Evolutionary conservation across 2,888 invertebrate species (phyloP).

Genomic region (Neocrepidodera transversa): DNA sequence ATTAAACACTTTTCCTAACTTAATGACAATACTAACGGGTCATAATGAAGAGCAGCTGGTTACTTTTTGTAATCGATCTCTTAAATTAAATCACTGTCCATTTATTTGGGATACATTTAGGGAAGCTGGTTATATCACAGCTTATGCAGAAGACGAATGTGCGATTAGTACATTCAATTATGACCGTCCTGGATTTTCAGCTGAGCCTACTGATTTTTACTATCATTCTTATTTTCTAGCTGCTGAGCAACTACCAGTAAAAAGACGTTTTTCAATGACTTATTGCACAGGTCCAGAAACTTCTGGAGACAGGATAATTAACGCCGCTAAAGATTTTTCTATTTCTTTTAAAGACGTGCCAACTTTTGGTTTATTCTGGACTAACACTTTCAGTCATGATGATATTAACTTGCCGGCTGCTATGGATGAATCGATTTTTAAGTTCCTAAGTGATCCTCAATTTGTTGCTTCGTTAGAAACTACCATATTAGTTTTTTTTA

Average conservation of each 20-base stretch:
- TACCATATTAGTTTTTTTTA: constrained; percentile 64
- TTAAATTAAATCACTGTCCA: constrained; percentile 72
- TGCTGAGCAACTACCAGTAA: constrained; percentile 66
- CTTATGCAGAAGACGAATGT: constrained; percentile 80
- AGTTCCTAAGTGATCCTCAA: constrained; percentile 73
- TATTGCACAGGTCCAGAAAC: constrained; percentile 70
- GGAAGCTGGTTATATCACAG: constrained; percentile 75
- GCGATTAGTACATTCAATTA: constrained; percentile 79
- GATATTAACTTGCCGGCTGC: constrained; percentile 72
- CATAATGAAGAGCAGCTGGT: constrained; percentile 60
- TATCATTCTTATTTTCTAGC: constrained; percentile 76
- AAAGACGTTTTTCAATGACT: constrained; percentile 62
- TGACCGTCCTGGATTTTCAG: constrained; percentile 72
- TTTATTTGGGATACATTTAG: constrained; percentile 82
- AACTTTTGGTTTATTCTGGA: constrained; percentile 82
- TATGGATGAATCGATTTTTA: constrained; percentile 75
- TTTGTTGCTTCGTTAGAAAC: constrained; percentile 15
- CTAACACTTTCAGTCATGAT: constrained; percentile 79
- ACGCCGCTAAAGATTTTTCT: constrained; percentile 73
- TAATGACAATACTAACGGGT: constrained; percentile 84
- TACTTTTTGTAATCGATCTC: constrained; percentile 61
- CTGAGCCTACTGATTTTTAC: constrained; percentile 83
- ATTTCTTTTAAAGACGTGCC: constrained; percentile 60
- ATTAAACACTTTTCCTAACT: constrained; percentile 90
- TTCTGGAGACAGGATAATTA: constrained; percentile 72